Base-by-base conservation (phyloP, 2,888 invertebrate species). In the Dasypolia templi region DNA sequence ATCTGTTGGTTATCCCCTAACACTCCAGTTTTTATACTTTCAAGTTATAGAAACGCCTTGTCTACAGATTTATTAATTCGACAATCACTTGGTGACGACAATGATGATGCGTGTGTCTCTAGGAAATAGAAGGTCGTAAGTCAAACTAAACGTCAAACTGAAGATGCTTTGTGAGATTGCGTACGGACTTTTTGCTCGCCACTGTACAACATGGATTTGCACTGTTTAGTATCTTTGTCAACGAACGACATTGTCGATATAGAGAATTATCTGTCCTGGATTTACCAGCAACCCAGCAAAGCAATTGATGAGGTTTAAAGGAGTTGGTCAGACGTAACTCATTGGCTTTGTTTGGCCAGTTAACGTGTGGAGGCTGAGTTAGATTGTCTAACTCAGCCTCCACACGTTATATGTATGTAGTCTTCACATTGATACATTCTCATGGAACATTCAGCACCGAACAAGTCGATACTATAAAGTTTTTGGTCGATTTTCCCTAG, bases 251-350 rank as follows among this genome's bases (percentile, higher is more conserved):
- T 72, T 72, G 39, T 19, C n/a, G 35, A 42, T 26, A 14, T 55
- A 32, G 22, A 64, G 29, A 58, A 44, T 46, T 22, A 29, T 59
- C 77, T 46, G 17, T 22, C 19, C 49, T 14, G 32, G 22, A 49
- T 58, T 59, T 59, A 29, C 29, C 11, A 29, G 55, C 55, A n/a
- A 59, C 22, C 22, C 35, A 58, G 58, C n/a, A 49, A 72, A 65
- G 42, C 75, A 58, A 81, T 81, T 32, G 39, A n/a, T 26, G 12
- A 11, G 49, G 67, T 67, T 61, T 49, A 75, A 75, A 75, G 67
- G 46, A 67, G 46, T 75, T 78, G 53, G 63, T 64, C 75, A 75
- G 63, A 81, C 63, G 63, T 79, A 79, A 75, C 67, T 78, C 56
- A 80, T 39, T 75, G 76, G 44, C 59, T 81, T 68, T 68, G 59